Evolutionary conservation across 2,888 invertebrate species (phyloP), one percentile per base, ranked within the genome.

Genomic region (Tenthredo amoena): DNA sequence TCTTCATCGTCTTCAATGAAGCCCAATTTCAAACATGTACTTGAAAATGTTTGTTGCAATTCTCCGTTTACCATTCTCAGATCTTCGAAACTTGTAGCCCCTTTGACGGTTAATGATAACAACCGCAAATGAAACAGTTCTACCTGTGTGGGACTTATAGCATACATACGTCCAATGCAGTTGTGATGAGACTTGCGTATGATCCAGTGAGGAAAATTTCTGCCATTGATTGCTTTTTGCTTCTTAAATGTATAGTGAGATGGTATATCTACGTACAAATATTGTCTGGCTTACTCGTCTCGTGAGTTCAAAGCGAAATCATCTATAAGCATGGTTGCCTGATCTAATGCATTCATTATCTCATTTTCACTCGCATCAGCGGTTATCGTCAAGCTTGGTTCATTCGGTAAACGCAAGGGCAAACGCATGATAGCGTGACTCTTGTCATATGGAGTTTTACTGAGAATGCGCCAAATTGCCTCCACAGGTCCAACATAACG

Each of bases 1-100:
- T 92, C 89, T 34, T 82, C 50, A 74, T 91, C 91, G 85, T 92
- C 88, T 40, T 88, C 89, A 0, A 91, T 74, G 15, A 93, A 86
- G 65, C 88, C 85, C 26, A 86, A 82, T 37, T 83, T 85, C 37
- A 77, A 43, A 15, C 88, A 89, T 21, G 90, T 89, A 62, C 88
- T 88, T 74, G 87, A 65, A 79, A 89, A 92, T 2, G 89, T 91
- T 2, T 76, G 40, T 86, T 86, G 87, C 3, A 86, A 40, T 21
- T 77, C 84, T 21, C 89, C 89, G 79, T 91, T 71, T 2, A 89
- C 87, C 5, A 88, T 90, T 86, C 87, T 86, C 21, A 92, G 79
- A 85, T 91, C 86, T 82, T 89, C 85, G 87, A 89, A 92, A 86
- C 88, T 89, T 68, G 83, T 89, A 21, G 89, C 88, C 37, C 90